Evolutionary conservation across 2,888 invertebrate genomes (phyloP), one percentile per base, ranked within the genome.

Genomic region (Rhabditoides inermis): DNA sequence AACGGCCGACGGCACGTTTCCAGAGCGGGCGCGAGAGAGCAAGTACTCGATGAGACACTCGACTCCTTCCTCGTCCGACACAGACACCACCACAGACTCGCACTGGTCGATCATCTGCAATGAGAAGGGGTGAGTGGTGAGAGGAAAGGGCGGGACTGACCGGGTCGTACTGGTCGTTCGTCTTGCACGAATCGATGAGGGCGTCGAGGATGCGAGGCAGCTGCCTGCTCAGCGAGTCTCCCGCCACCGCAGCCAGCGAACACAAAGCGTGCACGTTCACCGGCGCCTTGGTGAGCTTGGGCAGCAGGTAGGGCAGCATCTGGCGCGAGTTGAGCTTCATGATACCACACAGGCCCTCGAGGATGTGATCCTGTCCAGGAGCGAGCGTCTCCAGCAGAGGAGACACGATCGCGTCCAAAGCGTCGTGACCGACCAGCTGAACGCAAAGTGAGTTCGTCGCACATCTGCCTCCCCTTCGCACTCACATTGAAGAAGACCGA

Each of bases 341-440:
- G 37, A 98, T 88, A 83, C 94, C 92, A 54, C 89, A 85, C 65
- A 98, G 82, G 22, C 95, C 98, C 77, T 98, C 95, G 61, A 98
- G 82, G 10, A 92, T 88, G 75, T 87, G 86, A 76, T 92, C 92
- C 0, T 88, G 88, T 48, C 85, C 80, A 23, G 83, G 84, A 0
- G 84, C 83, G 78, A 87, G 76, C 74, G 86, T 84, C 26, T 85
- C 85, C 67, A 98, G 82, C 84, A 99, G 86, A 57, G 86, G 84
- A 51, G 92, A 91, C 63, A 98, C 82, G 78, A 98, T 92, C 77
- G 98, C 95, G 79, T 98, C 95, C 50, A 99, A 82, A 44, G 95
- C 76, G 88, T 84, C 58, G 86, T 84, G 50, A 91, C 95, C 58
- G 92, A 90, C 59, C 89, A 91, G 61, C 61, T 66, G 45, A 53